phyloP scores from a whole-genome alignment of 2,797 vertebrate genomes.

The Allobates femoralis region DNA sequence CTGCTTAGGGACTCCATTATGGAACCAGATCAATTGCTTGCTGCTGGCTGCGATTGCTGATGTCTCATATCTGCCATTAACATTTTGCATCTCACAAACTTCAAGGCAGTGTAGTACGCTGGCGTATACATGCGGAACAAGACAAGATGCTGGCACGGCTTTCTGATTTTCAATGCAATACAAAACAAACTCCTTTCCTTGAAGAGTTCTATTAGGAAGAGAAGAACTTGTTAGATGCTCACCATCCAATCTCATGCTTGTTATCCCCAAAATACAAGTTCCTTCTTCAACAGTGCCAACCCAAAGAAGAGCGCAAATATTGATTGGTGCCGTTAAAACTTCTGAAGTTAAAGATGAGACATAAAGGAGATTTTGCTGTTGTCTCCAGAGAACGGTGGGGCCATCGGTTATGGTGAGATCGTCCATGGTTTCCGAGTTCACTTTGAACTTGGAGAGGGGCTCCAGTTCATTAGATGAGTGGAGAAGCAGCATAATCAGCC shows the following conservation, averaged over 20 bases:
- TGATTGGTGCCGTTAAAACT: conserved; percentile 76
- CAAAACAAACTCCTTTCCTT: conserved; percentile 72
- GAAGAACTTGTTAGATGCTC: conserved; percentile 36
- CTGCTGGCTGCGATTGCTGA: conserved; percentile 78
- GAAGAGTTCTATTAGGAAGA: conserved; percentile 67
- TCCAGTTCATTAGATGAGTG: conserved; percentile 76
- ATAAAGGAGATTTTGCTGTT: conserved; percentile 75
- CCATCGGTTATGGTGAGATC: conserved; percentile 79
- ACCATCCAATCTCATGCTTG: conserved; percentile 64
- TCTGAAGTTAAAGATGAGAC: conserved; percentile 72
- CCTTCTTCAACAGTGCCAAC: conserved; percentile 78
- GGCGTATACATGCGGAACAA: conserved; percentile 86
- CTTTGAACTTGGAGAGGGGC: conserved; percentile 76
- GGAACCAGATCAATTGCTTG: conserved; percentile 86
- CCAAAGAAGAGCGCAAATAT: conserved; percentile 77
- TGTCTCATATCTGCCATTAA: conserved; percentile 70
- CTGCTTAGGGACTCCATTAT: conserved; percentile 80
- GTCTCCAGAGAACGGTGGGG: conserved; percentile 86
- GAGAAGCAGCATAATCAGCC: conserved; percentile 81
- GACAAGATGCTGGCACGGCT: conserved; percentile 69
- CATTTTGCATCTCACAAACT: conserved; percentile 72
- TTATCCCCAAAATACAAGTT: conserved; percentile 78
- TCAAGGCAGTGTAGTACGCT: conserved; percentile 77
- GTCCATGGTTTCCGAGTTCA: conserved; percentile 79
- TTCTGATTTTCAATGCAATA: conserved; percentile 77